Evolutionary conservation across 2,113 vertebrate species (phyloP).

Genomic region (Lonchura striata): DNA sequence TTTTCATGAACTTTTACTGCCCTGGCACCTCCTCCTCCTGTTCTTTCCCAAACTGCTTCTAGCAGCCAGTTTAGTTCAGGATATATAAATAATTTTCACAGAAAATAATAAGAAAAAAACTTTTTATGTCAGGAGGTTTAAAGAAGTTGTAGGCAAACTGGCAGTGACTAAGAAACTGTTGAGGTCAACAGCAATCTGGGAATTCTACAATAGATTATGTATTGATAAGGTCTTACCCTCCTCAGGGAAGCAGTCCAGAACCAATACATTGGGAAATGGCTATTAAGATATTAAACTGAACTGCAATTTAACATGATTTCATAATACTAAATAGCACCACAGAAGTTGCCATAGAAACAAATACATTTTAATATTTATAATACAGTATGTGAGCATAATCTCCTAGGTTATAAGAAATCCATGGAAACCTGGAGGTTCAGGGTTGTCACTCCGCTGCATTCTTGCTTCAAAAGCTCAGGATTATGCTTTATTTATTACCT

Average conservation of each 20-base stretch:
- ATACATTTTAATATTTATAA: not conserved
- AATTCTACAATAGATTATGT: not conserved
- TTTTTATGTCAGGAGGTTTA: not conserved
- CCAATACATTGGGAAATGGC: not conserved
- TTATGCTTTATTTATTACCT: not conserved
- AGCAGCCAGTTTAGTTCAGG: not conserved
- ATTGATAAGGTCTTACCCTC: not conserved
- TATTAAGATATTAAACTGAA: not conserved
- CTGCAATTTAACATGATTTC: not conserved
- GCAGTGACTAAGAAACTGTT: not conserved
- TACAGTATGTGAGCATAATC: not conserved
- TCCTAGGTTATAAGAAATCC: not conserved
- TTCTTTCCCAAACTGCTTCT: not conserved
- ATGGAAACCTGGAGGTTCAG: not conserved
- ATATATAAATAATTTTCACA: not conserved
- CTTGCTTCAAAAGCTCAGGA: not conserved
- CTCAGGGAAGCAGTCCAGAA: not conserved
- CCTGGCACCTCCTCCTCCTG: not conserved
- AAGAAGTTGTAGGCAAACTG: not conserved
- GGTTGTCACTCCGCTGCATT: not conserved
- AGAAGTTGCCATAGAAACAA: slow-evolving; percentile 48
- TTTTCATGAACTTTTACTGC: not conserved
- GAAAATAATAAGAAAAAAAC: not conserved
- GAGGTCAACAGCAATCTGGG: not conserved
- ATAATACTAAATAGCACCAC: not conserved